Base-by-base conservation (phyloP, 2,113 vertebrate genomes). In the Dendrocopos noguchii region DNA sequence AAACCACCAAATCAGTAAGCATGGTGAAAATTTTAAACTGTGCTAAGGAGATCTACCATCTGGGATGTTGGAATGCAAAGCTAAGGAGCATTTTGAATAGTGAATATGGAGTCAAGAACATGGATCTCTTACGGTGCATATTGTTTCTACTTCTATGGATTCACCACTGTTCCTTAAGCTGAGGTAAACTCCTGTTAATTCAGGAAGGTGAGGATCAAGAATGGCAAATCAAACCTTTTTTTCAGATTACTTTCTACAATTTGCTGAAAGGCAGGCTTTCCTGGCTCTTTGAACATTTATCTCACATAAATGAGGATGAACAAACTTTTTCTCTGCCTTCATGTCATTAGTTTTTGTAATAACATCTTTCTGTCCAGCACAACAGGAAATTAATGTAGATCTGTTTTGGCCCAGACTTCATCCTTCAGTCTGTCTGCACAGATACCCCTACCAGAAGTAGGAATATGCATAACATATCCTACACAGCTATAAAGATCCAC, bases 111-210 rank as follows among this genome's bases (percentile, higher is more conserved):
- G 72, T 76, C 46, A 60, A 39, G 65, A 90, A 67, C 33, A 72
- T 20, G 44, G 88, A 67, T 67, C 72, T 87, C 56, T 44, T 77
- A 27, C 17, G 29, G 39, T 34, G 81, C 44, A 75, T 80, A 44
- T 80, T 94, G 81, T 92, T 96, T 94, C 80, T 74, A 22, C 91
- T 92, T 77, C 46, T 77, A 52, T 55, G 52, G 90, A 85, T 74
- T 91, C 72, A 47, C 42, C 52, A 64, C 42, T 66, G 56, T n/a
- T 66, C 53, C 71, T 71, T 36, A 75, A 85, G 73, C 27, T 68
- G 80, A 28, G 0, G 2, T 47, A 56, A 67, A 47, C 22, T 77
- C 56, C 64, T 63, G 6, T 39, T 79, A 73, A 5, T 76, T 82
- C 75, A 59, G 34, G 39, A 44, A 55, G 10, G 39, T 34, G 73